phyloP scores from a whole-genome alignment of 30 jellyfish, hydroid and myxozoan species.

The Phacellophora camtschatica region DNA sequence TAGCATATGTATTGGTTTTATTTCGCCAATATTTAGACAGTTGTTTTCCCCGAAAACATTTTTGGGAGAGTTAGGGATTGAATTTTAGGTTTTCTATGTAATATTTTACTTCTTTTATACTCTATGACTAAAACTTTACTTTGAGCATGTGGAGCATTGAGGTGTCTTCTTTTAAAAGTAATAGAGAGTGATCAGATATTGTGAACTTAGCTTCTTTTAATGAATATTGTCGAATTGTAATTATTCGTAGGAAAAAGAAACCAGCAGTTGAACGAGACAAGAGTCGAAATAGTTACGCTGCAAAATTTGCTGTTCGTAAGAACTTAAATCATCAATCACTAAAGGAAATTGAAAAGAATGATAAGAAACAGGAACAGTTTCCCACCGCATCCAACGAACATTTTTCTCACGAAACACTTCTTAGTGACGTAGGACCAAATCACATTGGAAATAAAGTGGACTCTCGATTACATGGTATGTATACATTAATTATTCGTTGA shows the following conservation, averaged over 20 bases:
- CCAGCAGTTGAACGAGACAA: conserved; percentile 32
- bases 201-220: no score
- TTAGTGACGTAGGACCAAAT: conserved; percentile 2
- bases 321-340: conserved; percentile 3
- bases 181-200: no score
- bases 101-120: not conserved
- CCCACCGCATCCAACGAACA: not conserved
- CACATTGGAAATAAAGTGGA: not conserved
- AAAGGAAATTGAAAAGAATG: not conserved
- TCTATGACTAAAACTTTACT: not conserved
- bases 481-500: no score
- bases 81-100: no score
- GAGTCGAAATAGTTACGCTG: conserved; percentile 71
- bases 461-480: conserved; percentile 2
- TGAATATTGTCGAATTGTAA: not conserved
- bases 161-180: no score
- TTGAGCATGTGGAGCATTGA: no score
- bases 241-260: conserved; percentile 23
- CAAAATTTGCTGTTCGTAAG: conserved; percentile 75
- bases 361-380: not conserved
- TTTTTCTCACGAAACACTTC: not conserved
- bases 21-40: no score
- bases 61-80: no score
- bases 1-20: no score
- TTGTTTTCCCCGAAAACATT: no score